Evolutionary conservation across 2,797 vertebrate genomes (phyloP), one percentile per base, ranked within the genome.

Genomic region (Corythornis leucogaster): DNA sequence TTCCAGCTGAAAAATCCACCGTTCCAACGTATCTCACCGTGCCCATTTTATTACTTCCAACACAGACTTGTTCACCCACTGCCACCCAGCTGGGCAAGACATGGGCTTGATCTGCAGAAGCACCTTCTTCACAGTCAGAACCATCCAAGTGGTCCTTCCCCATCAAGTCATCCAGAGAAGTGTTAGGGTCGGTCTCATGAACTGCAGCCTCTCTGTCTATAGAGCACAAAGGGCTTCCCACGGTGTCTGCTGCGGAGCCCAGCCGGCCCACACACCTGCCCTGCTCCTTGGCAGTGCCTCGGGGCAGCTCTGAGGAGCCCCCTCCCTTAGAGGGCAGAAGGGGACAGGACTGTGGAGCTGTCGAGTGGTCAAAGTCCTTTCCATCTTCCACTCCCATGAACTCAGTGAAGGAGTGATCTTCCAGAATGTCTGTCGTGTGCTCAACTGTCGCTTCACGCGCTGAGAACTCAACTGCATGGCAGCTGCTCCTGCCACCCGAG

Each of bases 331-430:
- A 95, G 80, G 96, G 79, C 54, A 68, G 89, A n/a, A 69, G 81
- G 70, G 95, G 90, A 87, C 92, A 92, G 6, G 92, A 97, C 30
- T 95, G 97, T 4, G 19, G 91, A 73, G 96, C 96, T 68, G 95
- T 5, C 18, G 98, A 97, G 46, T 96, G 97, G 50, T 98, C 96
- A 50, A 98, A 97, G 78, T 98, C 98, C 55, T 96, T 97, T 15
- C 98, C 98, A 24, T 99, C 99, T 14, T 98, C 98, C 3, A 97
- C 99, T 0, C 99, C 98, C 98, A 99, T 99, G 94, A 99, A 99
- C 95, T 99, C 99, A 1, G 98, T 99, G 91, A 99, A 99, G 93
- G 97, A 97, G 64, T 98, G 97, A 64, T 98, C 98, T 64, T 98
- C 98, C 16, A 98, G 95, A 89, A 98, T 9, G 28, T 96, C 88